Conservation (phyloP, 2,888 invertebrate genomes). For the Drosophila macrothrix region DNA sequence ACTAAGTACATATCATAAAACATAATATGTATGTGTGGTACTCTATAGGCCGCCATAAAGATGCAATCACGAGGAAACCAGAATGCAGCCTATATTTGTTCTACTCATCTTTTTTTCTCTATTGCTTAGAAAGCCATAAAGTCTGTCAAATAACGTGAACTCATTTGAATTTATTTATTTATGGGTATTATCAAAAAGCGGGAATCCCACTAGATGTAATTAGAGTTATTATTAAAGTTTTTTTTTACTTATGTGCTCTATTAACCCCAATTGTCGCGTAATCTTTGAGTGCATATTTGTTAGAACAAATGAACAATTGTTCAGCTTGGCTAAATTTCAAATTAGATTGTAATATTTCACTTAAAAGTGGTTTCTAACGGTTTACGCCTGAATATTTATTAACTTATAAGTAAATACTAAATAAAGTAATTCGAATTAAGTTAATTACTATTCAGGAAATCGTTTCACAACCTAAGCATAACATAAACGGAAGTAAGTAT, state of each 20-base stretch:
- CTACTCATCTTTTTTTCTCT: neutral
- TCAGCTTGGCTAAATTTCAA: neutral
- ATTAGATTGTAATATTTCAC: neutral
- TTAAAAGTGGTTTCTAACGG: neutral
- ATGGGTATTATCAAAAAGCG: conserved; percentile 24
- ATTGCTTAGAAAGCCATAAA: conserved; percentile 32
- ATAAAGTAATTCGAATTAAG: neutral
- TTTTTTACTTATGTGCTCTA: conserved; percentile 3
- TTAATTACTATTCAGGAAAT: neutral
- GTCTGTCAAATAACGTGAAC: conserved; percentile 17
- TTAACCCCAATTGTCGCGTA: conserved; percentile 3
- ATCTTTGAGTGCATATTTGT: neutral
- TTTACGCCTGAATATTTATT: neutral
- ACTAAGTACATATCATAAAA: conserved; percentile 49
- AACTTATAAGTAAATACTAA: neutral
- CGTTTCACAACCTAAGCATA: neutral
- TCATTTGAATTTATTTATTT: conserved; percentile 32
- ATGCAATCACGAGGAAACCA: conserved; percentile 31
- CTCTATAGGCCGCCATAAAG: conserved; percentile 23
- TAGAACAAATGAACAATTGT: neutral
- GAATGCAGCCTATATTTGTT: conserved; percentile 16
- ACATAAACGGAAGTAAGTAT: neutral
- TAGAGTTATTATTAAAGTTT: conserved; percentile 1
- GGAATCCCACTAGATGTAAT: conserved; percentile 8
- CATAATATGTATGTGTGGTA: conserved; percentile 9